A percentile compares a stretch with the other conserved stretches of the same genome.
Evolutionary conservation across 2,113 vertebrate genomes (phyloP).

Genomic region (Neoarius graeffei): DNA sequence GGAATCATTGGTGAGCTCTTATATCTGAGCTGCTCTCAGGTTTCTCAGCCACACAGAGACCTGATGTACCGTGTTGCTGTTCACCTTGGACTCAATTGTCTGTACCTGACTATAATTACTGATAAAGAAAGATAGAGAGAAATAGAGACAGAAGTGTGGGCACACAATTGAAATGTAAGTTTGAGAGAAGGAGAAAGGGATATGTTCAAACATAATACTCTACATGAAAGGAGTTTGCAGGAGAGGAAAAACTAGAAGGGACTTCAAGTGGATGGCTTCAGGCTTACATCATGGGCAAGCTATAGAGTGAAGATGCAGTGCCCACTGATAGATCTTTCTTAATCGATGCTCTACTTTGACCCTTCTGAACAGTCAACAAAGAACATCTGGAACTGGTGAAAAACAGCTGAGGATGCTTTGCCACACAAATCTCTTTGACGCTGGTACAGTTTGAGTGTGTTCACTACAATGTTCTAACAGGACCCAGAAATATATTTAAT

Average conservation of each 20-base stretch:
- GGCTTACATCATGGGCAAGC: slow-evolving; percentile 46
- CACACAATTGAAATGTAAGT: neutral
- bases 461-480: slow-evolving; percentile 17
- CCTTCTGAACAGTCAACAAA: slow-evolving; percentile 45
- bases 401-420: slow-evolving; percentile 56
- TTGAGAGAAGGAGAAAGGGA: slow-evolving; percentile 46
- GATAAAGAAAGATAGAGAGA: slow-evolving; percentile 16
- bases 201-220: slow-evolving; percentile 47
- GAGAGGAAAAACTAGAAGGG: slow-evolving; percentile 30
- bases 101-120: slow-evolving; percentile 48
- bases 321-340: slow-evolving; percentile 52
- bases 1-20: slow-evolving; percentile 71
- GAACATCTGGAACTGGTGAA: slow-evolving; percentile 56
- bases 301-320: slow-evolving; percentile 43
- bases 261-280: slow-evolving; percentile 44
- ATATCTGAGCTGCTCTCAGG: slow-evolving; percentile 71
- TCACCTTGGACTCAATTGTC: slow-evolving; percentile 64
- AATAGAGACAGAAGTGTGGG: neutral
- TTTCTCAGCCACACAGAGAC: slow-evolving; percentile 67
- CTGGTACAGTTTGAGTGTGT: slow-evolving; percentile 14
- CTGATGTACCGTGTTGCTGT: slow-evolving; percentile 65
- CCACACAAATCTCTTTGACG: slow-evolving; percentile 25
- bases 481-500: slow-evolving; percentile 19
- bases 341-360: slow-evolving; percentile 54
- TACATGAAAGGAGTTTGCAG: slow-evolving; percentile 34